Base-by-base conservation (phyloP, 2,113 vertebrate genomes). In the Corythornis cristatus region DNA sequence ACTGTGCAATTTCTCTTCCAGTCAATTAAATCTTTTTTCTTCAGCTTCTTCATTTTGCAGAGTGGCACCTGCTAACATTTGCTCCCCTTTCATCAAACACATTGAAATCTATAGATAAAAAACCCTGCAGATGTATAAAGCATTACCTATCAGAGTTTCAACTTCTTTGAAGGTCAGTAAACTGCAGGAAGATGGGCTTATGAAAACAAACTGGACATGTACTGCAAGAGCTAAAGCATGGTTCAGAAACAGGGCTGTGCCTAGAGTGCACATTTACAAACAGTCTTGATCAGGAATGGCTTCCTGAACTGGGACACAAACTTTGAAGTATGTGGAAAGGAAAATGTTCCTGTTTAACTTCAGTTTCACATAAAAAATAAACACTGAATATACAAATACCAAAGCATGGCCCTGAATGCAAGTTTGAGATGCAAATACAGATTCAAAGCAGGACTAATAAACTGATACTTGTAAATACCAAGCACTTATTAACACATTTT, bases 401-500 rank as follows among this genome's bases (percentile, higher is more conserved):
- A 72, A 86, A 90, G 66, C 43, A 0, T 51, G 80, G 68, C 56
- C 57, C 37, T 4, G 45, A 88, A 81, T 33, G 50, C 5, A 40
- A 93, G 76, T 68, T 74, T 5, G 7, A 92, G 86, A 88, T 77
- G 64, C 73, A 93, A 89, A 93, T 10, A 77, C 26, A 76, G 56
- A 89, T 87, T 57, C 70, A 80, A 83, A 87, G 87, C 58, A 72
- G 9, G 45, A 77, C 46, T 88, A 90, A 80, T 60, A 74, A 86
- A 21, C 62, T 19, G 73, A 91, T 96, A 92, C 89, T 80, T 86
- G 82, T 89, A 96, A 94, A 93, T 80, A 82, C 74, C 83, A 62
- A 61, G 85, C 66, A 71, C 77, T 62, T 51, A 96, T 94, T 96
- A 96, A 68, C 82, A 94, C 73, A 12, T 91, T 95, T 93, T 89